phyloP scores from a whole-genome alignment of 1,140 invertebrate species.

The Drosophila ambigua region DNA sequence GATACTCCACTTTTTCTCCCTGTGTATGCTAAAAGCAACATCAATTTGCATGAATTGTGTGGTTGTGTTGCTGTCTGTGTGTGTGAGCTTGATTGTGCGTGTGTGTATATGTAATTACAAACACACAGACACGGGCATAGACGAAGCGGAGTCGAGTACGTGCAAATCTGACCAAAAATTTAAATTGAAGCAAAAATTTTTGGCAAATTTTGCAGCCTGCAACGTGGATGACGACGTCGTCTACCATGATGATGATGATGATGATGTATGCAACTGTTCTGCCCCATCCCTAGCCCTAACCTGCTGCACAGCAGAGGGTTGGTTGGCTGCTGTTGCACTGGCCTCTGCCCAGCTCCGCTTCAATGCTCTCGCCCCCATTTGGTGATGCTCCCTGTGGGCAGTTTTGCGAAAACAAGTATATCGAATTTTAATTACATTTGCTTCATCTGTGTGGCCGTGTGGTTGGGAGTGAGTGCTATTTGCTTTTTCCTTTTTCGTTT shows the following conservation, averaged over 20 bases:
- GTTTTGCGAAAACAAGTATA: constrained; percentile 81
- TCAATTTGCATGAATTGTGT: constrained; percentile 76
- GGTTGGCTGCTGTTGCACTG: constrained; percentile 3
- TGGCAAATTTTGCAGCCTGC: constrained; percentile 70
- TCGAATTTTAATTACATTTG: constrained; percentile 83
- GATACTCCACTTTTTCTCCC: constrained; percentile 16
- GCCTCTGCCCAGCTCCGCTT: constrained; percentile 29
- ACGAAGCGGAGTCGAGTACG: constrained; percentile 65
- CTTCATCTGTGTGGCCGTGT: constrained; percentile 54
- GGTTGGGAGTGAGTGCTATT: constrained; percentile 13
- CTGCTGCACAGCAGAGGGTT: constrained; percentile 11
- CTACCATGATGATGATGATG: constrained; percentile 29
- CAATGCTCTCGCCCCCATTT: constrained; percentile 9
- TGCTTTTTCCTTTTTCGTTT: constrained; percentile 48
- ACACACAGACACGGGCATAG: constrained; percentile 43
- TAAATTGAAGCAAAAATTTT: constrained; percentile 82
- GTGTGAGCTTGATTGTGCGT: constrained; percentile 33
- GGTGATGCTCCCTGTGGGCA: constrained; percentile 48
- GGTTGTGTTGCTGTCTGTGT: constrained; percentile 20
- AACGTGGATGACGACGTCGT: constrained; percentile 16
- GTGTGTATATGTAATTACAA: constrained; percentile 75
- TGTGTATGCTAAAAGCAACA: constrained; percentile 73
- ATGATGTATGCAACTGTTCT: constrained; percentile 63
- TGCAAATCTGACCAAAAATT: constrained; percentile 83
- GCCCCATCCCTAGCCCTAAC: not conserved